Evolutionary conservation across 2,113 vertebrate species (phyloP).

Genomic region (Pagrus major): DNA sequence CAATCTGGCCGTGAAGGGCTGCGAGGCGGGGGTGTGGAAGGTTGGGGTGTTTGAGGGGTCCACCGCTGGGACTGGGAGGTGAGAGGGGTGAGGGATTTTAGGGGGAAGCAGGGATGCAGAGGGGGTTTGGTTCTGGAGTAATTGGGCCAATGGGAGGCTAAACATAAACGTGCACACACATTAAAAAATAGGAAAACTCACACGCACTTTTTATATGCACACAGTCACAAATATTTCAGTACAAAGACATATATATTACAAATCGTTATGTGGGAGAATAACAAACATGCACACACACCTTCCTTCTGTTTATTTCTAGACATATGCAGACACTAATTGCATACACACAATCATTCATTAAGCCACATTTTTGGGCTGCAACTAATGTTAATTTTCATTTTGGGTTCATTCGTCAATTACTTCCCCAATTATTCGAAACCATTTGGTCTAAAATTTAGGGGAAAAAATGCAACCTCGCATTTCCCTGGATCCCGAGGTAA

Average conservation of each 20-base stretch:
- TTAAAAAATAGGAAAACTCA: slow-evolving; percentile 33
- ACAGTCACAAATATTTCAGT: slow-evolving; percentile 10
- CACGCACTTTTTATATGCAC: slow-evolving; percentile 38
- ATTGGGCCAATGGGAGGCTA: slow-evolving; percentile 85
- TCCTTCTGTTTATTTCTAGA: not conserved
- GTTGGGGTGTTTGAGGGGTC: slow-evolving; percentile 47
- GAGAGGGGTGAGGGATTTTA: slow-evolving; percentile 80
- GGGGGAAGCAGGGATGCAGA: slow-evolving; percentile 62
- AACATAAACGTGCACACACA: slow-evolving; percentile 67
- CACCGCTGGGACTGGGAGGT: slow-evolving; percentile 74
- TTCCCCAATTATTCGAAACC: not conserved
- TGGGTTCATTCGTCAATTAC: not conserved
- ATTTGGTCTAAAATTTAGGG: too few species aligned
- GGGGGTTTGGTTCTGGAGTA: slow-evolving; percentile 76
- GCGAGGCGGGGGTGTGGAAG: slow-evolving; percentile 21
- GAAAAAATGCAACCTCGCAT: not conserved
- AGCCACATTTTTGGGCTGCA: not conserved
- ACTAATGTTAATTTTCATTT: not conserved
- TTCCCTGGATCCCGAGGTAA: not conserved
- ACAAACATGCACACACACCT: not conserved
- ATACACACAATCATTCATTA: not conserved
- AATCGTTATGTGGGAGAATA: slow-evolving; percentile 3
- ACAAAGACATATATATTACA: slow-evolving; percentile 20
- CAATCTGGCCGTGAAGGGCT: slow-evolving; percentile 63
- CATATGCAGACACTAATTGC: not conserved